These are phyloP conservation scores for Danio albolineatus DNA, from an alignment of 2,797 vertebrate genomes.

Conservation along the genomic window DNA sequence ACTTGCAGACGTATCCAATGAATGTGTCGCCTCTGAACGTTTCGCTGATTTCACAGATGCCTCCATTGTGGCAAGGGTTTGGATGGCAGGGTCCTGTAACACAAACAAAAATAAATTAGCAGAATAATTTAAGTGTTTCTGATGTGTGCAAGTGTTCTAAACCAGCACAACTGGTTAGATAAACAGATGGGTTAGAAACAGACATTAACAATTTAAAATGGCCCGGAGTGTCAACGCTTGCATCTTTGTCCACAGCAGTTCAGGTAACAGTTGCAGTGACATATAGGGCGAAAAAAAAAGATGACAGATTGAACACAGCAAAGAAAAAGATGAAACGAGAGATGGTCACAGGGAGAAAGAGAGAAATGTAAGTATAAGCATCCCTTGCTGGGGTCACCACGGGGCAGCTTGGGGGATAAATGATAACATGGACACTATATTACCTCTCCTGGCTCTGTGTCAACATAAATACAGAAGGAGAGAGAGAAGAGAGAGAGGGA, in stretches of 20 bases:
- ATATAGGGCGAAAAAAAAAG: background rate
- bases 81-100: conserved; percentile 91
- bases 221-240: conserved; percentile 11
- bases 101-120: conserved; percentile 31
- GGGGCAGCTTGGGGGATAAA: conserved; percentile 37
- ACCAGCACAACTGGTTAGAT: background rate
- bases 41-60: conserved; percentile 94
- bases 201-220: background rate
- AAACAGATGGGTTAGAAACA: conserved; percentile 18
- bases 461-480: conserved; percentile 10
- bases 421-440: conserved; percentile 27
- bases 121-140: background rate
- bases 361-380: conserved; percentile 11
- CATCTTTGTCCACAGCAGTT: background rate
- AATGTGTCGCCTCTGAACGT: conserved; percentile 96
- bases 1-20: conserved; percentile 96
- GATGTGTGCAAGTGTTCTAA: background rate
- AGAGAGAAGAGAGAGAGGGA: background rate
- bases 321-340: conserved; percentile 20
- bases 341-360: background rate
- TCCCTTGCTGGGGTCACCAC: conserved; percentile 35
- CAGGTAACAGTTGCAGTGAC: conserved; percentile 6
- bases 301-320: background rate
- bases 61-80: conserved; percentile 97
- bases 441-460: conserved; percentile 23